These are phyloP conservation scores for Cyclopterus lumpus DNA, from an alignment of 2,797 vertebrate genomes.

Conservation along the genomic window DNA sequence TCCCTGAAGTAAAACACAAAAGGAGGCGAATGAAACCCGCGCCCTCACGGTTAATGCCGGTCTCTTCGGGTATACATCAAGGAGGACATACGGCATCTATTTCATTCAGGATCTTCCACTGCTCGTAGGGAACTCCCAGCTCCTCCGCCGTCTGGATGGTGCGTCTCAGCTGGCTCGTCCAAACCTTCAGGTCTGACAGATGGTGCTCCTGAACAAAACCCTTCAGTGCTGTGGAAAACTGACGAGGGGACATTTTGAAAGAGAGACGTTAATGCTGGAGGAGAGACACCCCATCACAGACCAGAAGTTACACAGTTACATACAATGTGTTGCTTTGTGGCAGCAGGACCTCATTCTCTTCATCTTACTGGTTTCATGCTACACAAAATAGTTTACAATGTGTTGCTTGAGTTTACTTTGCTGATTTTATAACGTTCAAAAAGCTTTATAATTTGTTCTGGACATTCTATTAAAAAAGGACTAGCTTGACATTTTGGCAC, in stretches of 20 bases:
- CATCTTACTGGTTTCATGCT: neutral
- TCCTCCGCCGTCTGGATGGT: conserved; percentile 96
- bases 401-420: neutral
- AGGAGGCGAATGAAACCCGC: neutral
- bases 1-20: conserved; percentile 82
- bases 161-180: conserved; percentile 96
- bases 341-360: neutral
- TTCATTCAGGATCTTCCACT: conserved; percentile 98
- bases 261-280: neutral
- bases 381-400: neutral
- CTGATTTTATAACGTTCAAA: neutral
- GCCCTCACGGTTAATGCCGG: fast-evolving
- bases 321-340: neutral
- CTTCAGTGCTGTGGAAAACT: conserved; percentile 89
- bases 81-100: conserved; percentile 92
- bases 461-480: neutral
- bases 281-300: neutral
- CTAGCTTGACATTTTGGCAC: neutral
- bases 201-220: conserved; percentile 88
- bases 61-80: neutral
- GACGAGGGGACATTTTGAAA: conserved; percentile 1
- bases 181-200: conserved; percentile 93
- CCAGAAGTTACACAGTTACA: neutral
- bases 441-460: neutral
- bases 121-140: conserved; percentile 92